Conservation (phyloP, 2,797 vertebrate genomes). For the Fratercula arctica region DNA sequence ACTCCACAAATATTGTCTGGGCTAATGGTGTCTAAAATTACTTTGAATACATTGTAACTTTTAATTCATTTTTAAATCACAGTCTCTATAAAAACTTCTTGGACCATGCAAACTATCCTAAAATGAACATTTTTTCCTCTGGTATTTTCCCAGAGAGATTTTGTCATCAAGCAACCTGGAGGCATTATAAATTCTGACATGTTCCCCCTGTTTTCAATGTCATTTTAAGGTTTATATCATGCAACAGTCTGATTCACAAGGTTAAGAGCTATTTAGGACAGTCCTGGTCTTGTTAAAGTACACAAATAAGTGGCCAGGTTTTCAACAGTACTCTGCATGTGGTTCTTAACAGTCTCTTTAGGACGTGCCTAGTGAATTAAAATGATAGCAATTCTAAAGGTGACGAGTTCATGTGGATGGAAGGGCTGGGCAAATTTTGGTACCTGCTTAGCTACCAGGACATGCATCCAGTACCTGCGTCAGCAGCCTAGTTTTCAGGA, state of each 20-base stretch:
- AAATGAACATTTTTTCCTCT: not conserved
- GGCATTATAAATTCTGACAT: not conserved
- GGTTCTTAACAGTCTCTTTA: not conserved
- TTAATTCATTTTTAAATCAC: conserved; percentile 42
- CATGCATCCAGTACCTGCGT: not conserved
- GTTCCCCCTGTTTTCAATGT: not conserved
- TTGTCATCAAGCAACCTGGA: not conserved
- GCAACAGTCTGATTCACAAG: not conserved
- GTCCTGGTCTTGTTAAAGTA: not conserved
- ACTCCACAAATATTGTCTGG: conserved; percentile 13
- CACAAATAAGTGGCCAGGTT: not conserved
- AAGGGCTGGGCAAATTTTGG: not conserved
- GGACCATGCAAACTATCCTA: not conserved
- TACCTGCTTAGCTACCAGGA: not conserved
- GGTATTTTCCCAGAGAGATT: conserved; percentile 20
- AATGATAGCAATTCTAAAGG: not conserved
- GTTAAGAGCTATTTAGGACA: not conserved
- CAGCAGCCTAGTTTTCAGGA: not conserved
- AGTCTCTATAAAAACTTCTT: conserved; percentile 33
- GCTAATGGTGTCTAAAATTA: conserved; percentile 54
- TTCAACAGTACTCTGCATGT: not conserved
- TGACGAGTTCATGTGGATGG: not conserved
- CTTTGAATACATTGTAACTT: conserved; percentile 9
- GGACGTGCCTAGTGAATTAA: not conserved
- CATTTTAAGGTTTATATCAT: conserved; percentile 20